Percentiles rank a stretch among this genome's conserved stretches.
Evolutionary conservation across 2,113 vertebrate species (phyloP).

Genomic region (Rissa tridactyla): DNA sequence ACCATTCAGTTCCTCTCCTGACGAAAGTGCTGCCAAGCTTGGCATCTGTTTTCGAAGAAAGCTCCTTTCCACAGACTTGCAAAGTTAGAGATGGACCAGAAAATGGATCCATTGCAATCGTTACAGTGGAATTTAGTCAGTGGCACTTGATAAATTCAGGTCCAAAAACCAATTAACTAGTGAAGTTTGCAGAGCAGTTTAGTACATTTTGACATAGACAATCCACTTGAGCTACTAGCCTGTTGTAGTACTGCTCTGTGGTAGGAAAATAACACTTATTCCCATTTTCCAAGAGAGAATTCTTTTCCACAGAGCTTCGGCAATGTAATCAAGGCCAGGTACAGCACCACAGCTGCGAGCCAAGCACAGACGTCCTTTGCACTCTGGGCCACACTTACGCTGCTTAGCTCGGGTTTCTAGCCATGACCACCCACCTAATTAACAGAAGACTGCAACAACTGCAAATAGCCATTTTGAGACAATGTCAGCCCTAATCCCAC

Average conservation of each 20-base stretch:
- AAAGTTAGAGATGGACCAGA: not conserved
- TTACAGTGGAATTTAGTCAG: not conserved
- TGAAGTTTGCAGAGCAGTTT: not conserved
- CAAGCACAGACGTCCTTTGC: not conserved
- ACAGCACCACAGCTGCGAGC: not conserved
- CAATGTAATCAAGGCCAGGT: not conserved
- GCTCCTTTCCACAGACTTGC: not conserved
- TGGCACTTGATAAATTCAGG: not conserved
- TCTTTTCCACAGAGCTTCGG: not conserved
- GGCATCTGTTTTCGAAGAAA: not conserved
- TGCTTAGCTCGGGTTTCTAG: not conserved
- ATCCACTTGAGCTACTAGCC: not conserved
- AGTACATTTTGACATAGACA: not conserved
- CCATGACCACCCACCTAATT: not conserved
- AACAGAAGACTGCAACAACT: not conserved
- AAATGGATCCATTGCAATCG: not conserved
- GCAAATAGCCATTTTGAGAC: not conserved
- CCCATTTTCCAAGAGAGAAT: not conserved
- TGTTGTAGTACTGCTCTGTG: not conserved
- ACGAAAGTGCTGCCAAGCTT: not conserved
- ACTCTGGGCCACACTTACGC: not conserved
- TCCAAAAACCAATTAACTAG: not conserved
- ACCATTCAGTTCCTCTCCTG: not conserved
- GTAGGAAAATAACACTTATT: not conserved
- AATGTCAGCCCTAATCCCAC: not conserved